These are phyloP conservation scores for Euspilapteryx auroguttella DNA, from an alignment of 2,888 invertebrate genomes.

Conservation along the genomic window DNA sequence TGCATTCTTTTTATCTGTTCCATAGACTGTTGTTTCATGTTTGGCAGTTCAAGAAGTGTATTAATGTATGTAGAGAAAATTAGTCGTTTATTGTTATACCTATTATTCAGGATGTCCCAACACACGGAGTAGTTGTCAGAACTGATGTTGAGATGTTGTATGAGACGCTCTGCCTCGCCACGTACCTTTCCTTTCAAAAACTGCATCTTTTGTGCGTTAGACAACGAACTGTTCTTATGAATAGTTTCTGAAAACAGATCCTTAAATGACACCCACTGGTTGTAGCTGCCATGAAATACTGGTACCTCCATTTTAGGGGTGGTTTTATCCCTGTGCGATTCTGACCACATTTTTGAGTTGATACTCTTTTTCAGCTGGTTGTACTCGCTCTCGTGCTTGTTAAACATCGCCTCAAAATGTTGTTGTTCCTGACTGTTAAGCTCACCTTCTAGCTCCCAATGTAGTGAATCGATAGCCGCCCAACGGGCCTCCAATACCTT, in stretches of 20 bases:
- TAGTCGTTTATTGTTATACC: slow-evolving; percentile 10
- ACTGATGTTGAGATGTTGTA: slow-evolving; percentile 9
- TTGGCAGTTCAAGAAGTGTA: slow-evolving; percentile 8
- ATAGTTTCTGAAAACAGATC: slow-evolving; percentile 9
- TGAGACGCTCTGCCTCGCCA: slow-evolving; percentile 8
- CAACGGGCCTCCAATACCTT: slow-evolving; percentile 7
- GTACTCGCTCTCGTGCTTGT: background rate
- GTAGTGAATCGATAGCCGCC: slow-evolving; percentile 9
- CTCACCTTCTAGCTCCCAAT: slow-evolving; percentile 10
- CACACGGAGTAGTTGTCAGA: slow-evolving; percentile 9
- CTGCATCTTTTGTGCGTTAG: slow-evolving; percentile 1
- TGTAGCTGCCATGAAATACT: slow-evolving; percentile 3
- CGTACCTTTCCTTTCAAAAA: slow-evolving; percentile 8
- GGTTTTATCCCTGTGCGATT: slow-evolving; percentile 2
- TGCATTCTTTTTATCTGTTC: slow-evolving; percentile 8
- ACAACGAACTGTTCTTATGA: slow-evolving; percentile 7
- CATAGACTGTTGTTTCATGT: slow-evolving; percentile 7
- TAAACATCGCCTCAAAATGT: slow-evolving; percentile 7
- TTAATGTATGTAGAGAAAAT: slow-evolving; percentile 8
- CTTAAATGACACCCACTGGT: slow-evolving; percentile 8
- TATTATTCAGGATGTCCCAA: slow-evolving; percentile 11
- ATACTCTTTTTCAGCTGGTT: slow-evolving; percentile 3
- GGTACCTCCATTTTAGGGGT: slow-evolving; percentile 9
- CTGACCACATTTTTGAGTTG: slow-evolving; percentile 3
- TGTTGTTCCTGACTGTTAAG: slow-evolving; percentile 5